phyloP scores from a whole-genome alignment of 2,113 vertebrate genomes.

The Hiodon alosoides region DNA sequence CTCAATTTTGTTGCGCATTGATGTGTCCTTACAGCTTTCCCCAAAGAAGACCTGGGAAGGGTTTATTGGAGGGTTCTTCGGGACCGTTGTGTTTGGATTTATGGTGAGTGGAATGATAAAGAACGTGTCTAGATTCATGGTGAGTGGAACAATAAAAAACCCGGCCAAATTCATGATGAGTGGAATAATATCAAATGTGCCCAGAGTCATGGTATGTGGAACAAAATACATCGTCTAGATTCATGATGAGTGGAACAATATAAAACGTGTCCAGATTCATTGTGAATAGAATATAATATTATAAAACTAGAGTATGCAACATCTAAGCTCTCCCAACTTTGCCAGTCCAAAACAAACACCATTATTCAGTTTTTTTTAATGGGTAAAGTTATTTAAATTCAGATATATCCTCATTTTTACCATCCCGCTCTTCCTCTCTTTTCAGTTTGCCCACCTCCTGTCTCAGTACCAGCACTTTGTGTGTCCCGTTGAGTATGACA shows the following conservation, averaged over 20 bases:
- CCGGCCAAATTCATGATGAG: too few species aligned
- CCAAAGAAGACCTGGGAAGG: conserved; percentile 99
- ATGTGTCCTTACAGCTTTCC: conserved; percentile 70
- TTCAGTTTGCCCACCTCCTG: conserved; percentile 81
- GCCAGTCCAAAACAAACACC: too few species aligned
- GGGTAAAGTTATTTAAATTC: too few species aligned
- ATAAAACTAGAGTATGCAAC: too few species aligned
- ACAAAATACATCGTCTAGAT: neutral
- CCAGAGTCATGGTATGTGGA: conserved; percentile 71
- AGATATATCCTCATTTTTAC: neutral
- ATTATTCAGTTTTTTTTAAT: neutral
- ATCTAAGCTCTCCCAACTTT: too few species aligned
- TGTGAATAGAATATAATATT: too few species aligned
- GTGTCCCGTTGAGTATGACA: conserved; percentile 87
- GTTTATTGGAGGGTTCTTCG: conserved; percentile 94
- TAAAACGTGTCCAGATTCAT: too few species aligned
- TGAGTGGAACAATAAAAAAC: neutral
- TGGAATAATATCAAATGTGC: too few species aligned
- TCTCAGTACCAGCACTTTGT: conserved; percentile 88
- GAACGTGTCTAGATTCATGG: neutral
- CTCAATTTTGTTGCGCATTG: neutral
- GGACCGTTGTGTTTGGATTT: conserved; percentile 91
- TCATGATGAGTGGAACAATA: neutral
- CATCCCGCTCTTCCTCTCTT: conserved; percentile 25
- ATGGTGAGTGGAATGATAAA: conserved; percentile 70